phyloP scores from a whole-genome alignment of 2,888 invertebrate species.

The Eurytoma californica region DNA sequence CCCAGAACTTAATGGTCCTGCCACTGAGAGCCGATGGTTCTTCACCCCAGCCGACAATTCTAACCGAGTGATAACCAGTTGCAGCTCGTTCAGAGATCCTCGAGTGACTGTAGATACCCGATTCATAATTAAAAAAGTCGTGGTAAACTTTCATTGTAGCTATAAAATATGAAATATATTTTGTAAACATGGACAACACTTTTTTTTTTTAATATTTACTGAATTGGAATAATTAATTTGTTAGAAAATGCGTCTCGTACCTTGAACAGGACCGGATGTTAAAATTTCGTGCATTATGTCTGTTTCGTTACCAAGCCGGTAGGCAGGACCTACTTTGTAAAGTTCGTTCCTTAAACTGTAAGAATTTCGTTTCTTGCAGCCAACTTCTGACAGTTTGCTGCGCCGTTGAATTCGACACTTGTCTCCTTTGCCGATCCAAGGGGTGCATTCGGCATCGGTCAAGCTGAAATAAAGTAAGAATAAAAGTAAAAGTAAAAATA shows the following conservation, averaged over 20 bases:
- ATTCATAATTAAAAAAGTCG: slow-evolving; percentile 93
- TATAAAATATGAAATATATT: slow-evolving; percentile 70
- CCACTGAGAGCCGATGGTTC: slow-evolving; percentile 77
- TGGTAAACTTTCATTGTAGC: slow-evolving; percentile 93
- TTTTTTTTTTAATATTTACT: too few relatives aligned
- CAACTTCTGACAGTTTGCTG: slow-evolving; percentile 75
- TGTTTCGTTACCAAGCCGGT: slow-evolving; percentile 83
- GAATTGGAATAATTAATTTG: too few relatives aligned
- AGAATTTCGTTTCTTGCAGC: slow-evolving; percentile 75
- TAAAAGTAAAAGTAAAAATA: slow-evolving; percentile 10
- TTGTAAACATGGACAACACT: background rate
- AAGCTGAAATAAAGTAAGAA: slow-evolving; percentile 77
- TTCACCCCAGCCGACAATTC: slow-evolving; percentile 95
- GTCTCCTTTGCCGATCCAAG: slow-evolving; percentile 82
- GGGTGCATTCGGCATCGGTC: slow-evolving; percentile 90
- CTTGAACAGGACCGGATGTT: slow-evolving; percentile 94
- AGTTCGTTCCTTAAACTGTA: slow-evolving; percentile 78
- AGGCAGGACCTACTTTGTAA: slow-evolving; percentile 86
- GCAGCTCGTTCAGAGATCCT: slow-evolving; percentile 75
- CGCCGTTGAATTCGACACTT: slow-evolving; percentile 80
- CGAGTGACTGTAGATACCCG: slow-evolving; percentile 87
- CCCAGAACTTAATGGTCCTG: slow-evolving; percentile 87
- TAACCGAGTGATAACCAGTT: slow-evolving; percentile 91
- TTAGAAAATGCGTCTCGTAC: slow-evolving; percentile 72
- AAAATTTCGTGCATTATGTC: slow-evolving; percentile 95